Evolutionary conservation across 2,797 vertebrate genomes (phyloP), one percentile per base, ranked within the genome.

Genomic region (Acipenser transmontanus): DNA sequence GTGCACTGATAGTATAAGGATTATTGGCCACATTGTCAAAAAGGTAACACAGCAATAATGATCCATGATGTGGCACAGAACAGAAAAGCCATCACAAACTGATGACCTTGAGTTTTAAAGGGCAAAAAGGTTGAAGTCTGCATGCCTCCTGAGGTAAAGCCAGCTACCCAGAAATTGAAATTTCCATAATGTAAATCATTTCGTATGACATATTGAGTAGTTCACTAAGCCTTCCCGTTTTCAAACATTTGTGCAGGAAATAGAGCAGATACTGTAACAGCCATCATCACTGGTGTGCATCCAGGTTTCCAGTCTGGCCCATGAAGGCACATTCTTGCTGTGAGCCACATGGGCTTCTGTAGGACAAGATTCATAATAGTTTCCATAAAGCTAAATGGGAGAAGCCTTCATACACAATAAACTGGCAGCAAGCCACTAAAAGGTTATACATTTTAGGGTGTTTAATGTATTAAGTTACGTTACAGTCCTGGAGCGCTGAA

Each of bases 241-340:
- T n/a, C 54, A 34, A 34, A 34, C 34, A 34, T 34, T 57, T 57
- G 54, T 57, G 9, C 54, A 11, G 54, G 54, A 57, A 57, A 57
- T 14, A 11, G 6, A n/a, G 9, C 9, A 57, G 54, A 65, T 62
- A 34, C 34, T 34, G 34, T 34, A 70, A 62, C 65, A 62, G 59
- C 50, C 64, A 47, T 62, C 63, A 61, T 71, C 74, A 72, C 72
- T 73, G 66, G 71, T 70, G 73, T 72, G 71, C 72, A 70, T 67
- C 69, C 72, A 70, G 68, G 69, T 68, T 69, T 68, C 47, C 54
- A 61, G 52, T 69, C 69, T 69, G 66, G 71, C 71, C 47, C 69
- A 66, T 66, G 67, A 51, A 72, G 65, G 69, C 66, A 47, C 62
- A 47, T 52, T 59, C 54, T 7, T 64, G 62, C 67, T 59, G 62